Percentiles rank a stretch among this genome's conserved stretches.
phyloP scores from a whole-genome alignment of 2,113 vertebrate genomes.

The Coptodon bakossiorum region DNA sequence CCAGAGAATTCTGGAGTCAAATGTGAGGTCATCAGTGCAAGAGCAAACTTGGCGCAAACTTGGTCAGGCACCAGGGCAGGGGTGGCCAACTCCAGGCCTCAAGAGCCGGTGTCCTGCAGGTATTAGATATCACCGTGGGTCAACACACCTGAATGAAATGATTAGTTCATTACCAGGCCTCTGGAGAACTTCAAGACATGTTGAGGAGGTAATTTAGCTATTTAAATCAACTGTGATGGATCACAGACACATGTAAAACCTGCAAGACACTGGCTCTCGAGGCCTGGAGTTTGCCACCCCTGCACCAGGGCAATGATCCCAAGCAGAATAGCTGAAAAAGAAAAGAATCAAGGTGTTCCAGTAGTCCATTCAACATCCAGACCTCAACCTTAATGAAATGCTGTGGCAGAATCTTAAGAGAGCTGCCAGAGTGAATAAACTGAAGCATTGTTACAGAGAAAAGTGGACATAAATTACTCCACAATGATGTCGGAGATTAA shows the following conservation, averaged over 20 bases:
- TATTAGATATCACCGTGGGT: not conserved
- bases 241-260: not conserved
- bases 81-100: not conserved
- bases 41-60: not conserved
- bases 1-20: not conserved
- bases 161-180: not conserved
- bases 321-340: not conserved
- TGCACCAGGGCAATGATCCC: not conserved
- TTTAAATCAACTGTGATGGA: not conserved
- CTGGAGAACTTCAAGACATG: not conserved
- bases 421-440: not conserved
- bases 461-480: not conserved
- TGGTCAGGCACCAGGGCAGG: not conserved
- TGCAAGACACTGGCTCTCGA: not conserved
- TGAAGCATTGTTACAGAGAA: not conserved
- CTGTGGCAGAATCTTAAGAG: not conserved
- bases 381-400: not conserved
- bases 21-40: not conserved
- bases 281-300: not conserved
- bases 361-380: not conserved
- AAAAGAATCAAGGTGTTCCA: not conserved
- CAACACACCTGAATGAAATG: not conserved
- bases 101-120: not conserved
- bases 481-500: not conserved
- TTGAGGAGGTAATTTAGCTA: not conserved